Evolutionary conservation across 2,888 invertebrate species (phyloP).

Genomic region (Eristalis tenax): DNA sequence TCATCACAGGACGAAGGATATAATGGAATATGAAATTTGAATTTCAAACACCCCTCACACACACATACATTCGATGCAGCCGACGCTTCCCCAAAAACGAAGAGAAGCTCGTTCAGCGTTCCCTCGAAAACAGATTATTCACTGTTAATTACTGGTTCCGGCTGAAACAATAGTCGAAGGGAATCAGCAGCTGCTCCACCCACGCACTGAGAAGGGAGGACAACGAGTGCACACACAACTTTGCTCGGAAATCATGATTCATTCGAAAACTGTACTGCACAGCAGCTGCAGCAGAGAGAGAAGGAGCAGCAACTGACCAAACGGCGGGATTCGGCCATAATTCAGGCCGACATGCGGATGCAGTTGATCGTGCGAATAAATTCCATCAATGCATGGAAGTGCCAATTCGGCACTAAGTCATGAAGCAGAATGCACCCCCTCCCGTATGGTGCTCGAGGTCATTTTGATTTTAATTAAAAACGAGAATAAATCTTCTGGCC

Average conservation of each 20-base stretch:
- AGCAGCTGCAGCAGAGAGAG: slow-evolving; percentile 39
- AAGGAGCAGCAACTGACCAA: slow-evolving; percentile 30
- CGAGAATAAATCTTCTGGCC: slow-evolving; percentile 53
- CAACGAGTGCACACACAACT: not conserved
- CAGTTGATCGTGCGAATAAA: slow-evolving; percentile 43
- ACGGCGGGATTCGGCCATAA: slow-evolving; percentile 13
- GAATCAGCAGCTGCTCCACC: not conserved
- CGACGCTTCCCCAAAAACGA: not conserved
- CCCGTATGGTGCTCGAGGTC: slow-evolving; percentile 35
- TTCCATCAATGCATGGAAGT: slow-evolving; percentile 29
- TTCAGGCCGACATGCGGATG: slow-evolving; percentile 27
- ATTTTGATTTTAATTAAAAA: slow-evolving; percentile 64
- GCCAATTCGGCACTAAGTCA: slow-evolving; percentile 31
- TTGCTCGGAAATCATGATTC: slow-evolving; percentile 44
- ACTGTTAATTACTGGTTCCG: slow-evolving; percentile 66
- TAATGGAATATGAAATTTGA: slow-evolving; percentile 57
- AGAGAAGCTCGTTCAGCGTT: no score
- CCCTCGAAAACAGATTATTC: slow-evolving; percentile 62
- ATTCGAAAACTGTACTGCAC: slow-evolving; percentile 31
- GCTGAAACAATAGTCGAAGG: slow-evolving; percentile 36
- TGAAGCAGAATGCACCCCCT: not conserved
- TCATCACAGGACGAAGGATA: not conserved
- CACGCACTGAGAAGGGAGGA: slow-evolving; percentile 9
- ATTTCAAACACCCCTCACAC: slow-evolving; percentile 11
- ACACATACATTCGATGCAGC: not conserved